phyloP scores from a whole-genome alignment of 2,113 vertebrate genomes.

The Ophiodon elongatus region DNA sequence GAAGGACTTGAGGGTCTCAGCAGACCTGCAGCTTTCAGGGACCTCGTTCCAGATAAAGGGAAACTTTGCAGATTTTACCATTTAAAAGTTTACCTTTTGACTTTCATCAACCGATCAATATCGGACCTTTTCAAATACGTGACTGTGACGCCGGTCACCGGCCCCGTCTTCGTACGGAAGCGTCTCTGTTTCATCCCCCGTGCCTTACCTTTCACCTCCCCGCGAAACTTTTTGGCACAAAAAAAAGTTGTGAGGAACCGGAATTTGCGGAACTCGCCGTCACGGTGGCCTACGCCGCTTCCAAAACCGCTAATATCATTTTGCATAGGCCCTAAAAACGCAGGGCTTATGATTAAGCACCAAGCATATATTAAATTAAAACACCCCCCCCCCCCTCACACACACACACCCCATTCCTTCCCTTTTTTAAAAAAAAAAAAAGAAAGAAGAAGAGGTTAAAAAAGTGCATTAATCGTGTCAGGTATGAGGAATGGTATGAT shows the following conservation, averaged over 20 bases:
- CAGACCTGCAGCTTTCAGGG: too few species aligned
- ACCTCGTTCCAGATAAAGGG: too few species aligned
- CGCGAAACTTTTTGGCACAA: constrained; percentile 1
- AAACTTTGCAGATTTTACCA: too few species aligned
- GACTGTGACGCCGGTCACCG: too few species aligned
- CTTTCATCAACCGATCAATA: too few species aligned
- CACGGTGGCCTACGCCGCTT: constrained; percentile 55
- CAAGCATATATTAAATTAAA: constrained; percentile 86
- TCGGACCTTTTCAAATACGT: too few species aligned
- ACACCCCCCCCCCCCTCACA: constrained; percentile 28
- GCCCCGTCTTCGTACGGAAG: background rate
- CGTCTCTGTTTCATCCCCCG: background rate
- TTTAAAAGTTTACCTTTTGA: too few species aligned
- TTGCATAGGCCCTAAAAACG: constrained; percentile 57
- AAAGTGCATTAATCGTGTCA: constrained; percentile 76
- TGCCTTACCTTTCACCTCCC: background rate
- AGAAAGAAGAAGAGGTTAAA: constrained; percentile 69
- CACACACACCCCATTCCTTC: too few species aligned
- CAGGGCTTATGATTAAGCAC: constrained; percentile 79
- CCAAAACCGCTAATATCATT: constrained; percentile 56
- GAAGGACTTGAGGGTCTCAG: too few species aligned
- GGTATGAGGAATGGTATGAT: constrained; percentile 78
- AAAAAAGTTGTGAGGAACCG: constrained; percentile 23
- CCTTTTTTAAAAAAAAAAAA: constrained; percentile 26
- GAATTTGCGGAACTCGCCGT: constrained; percentile 56